A percentile compares a stretch with the other conserved stretches of the same genome.
Evolutionary conservation across 2,113 vertebrate genomes (phyloP).

Genomic region (Cochlearius cochlearius): DNA sequence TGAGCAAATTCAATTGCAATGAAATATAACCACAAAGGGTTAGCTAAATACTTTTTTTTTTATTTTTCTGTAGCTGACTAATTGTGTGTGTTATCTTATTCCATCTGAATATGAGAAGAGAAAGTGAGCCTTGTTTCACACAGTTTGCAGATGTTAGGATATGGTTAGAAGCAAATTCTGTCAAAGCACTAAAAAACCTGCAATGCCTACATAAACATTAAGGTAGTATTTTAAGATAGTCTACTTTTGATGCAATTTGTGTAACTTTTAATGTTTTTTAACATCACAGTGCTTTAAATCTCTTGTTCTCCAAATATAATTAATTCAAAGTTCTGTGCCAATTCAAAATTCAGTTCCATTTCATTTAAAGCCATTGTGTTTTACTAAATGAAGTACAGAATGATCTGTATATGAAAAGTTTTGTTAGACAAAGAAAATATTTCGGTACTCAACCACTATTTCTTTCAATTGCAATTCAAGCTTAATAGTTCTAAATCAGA

Average conservation of each 20-base stretch:
- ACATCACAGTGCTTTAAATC: not conserved
- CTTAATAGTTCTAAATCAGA: not conserved
- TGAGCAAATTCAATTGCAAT: not conserved
- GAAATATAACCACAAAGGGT: not conserved
- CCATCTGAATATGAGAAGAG: not conserved
- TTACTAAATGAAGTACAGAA: not conserved
- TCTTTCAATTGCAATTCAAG: not conserved
- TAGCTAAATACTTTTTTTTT: not conserved
- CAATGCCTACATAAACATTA: not conserved
- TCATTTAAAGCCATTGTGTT: not conserved
- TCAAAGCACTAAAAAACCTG: not conserved
- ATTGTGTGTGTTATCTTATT: not conserved
- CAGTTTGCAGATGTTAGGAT: not conserved
- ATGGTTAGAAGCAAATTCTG: not conserved
- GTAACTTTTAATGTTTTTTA: not conserved
- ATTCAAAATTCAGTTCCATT: not conserved
- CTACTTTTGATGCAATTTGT: not conserved
- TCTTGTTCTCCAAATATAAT: not conserved
- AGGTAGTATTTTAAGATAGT: not conserved
- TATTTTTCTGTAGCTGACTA: not conserved
- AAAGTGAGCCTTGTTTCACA: not conserved
- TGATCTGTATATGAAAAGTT: not conserved
- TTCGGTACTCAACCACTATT: not conserved
- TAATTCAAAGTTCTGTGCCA: not conserved
- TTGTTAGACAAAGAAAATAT: not conserved